Base-by-base conservation (phyloP, 2,888 invertebrate species). In the Thera obeliscata region DNA sequence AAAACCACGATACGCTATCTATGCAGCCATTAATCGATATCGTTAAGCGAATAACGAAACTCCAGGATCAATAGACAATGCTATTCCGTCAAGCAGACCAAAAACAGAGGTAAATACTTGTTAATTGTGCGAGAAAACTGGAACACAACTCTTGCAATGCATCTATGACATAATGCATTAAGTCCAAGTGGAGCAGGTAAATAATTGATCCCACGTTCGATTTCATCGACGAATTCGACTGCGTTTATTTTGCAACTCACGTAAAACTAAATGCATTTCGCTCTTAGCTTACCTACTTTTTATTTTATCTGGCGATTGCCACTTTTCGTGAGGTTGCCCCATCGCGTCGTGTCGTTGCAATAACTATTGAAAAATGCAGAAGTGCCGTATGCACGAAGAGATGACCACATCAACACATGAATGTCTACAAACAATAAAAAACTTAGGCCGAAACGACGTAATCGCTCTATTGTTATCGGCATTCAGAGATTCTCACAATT, bases 201-300 rank as follows among this genome's bases (percentile, higher is more conserved):
- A 87, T 89, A 86, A 89, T 90, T 87, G 84, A 87, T 92, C 91
- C 87, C 90, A 91, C 91, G 91, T 89, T 90, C 89, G 87, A 85
- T 78, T 87, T 86, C 79, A 82, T 82, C 78, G 79, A 74, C 66
- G 73, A 84, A 83, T 88, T 86, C 81, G 82, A 79, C 74, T 80
- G 77, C 66, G 22, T 52, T 50, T 58, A 73, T 88, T 82, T 76
- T 77, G 80, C 71, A 84, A 86, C 56, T 71, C 54, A 80, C 82
- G 78, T 75, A 73, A 78, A 73, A 82, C 80, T 81, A 74, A 74
- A 76, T 78, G 78, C 79, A 79, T 74, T 76, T 73, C 66, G 67
- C 73, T 75, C 80, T 75, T 70, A 76, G 74, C 75, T 76, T 76
- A 80, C 70, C 77, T 81, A 78, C 75, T 71, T 71, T 73, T 69